These are phyloP conservation scores for Aleiodes sp. DNA, from an alignment of 1,140 invertebrate species.

Conservation along the genomic window DNA sequence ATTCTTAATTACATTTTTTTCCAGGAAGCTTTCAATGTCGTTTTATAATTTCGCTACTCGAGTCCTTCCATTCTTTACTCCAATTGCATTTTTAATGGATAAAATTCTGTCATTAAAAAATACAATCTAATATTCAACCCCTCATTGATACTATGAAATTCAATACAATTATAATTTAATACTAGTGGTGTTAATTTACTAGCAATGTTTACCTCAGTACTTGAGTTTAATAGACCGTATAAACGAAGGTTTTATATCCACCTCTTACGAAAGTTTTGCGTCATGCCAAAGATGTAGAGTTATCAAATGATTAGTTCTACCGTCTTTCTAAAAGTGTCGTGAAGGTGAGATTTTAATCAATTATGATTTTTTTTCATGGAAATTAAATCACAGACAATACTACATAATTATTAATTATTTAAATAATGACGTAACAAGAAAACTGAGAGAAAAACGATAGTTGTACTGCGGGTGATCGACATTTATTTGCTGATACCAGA, in stretches of 20 bases:
- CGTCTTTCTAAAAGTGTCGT: background rate
- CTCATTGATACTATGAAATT: background rate
- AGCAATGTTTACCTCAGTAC: background rate
- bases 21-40: too few relatives aligned
- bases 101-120: background rate
- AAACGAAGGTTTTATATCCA: constrained; percentile 35
- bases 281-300: constrained; percentile 7
- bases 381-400: background rate
- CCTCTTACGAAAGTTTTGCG: constrained; percentile 32
- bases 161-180: background rate
- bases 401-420: background rate
- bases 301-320: background rate
- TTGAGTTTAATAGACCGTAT: constrained; percentile 32
- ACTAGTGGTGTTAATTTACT: background rate
- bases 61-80: background rate
- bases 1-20: too few relatives aligned
- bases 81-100: background rate
- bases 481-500: background rate
- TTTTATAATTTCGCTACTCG: too few relatives aligned
- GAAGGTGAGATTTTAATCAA: background rate
- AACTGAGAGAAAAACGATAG: background rate
- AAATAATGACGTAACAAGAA: background rate
- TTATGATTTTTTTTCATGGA: background rate
- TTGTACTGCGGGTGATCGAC: background rate
- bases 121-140: background rate